phyloP scores from a whole-genome alignment of 2,888 invertebrate species.

The Dyspetes luteomarginatus region DNA sequence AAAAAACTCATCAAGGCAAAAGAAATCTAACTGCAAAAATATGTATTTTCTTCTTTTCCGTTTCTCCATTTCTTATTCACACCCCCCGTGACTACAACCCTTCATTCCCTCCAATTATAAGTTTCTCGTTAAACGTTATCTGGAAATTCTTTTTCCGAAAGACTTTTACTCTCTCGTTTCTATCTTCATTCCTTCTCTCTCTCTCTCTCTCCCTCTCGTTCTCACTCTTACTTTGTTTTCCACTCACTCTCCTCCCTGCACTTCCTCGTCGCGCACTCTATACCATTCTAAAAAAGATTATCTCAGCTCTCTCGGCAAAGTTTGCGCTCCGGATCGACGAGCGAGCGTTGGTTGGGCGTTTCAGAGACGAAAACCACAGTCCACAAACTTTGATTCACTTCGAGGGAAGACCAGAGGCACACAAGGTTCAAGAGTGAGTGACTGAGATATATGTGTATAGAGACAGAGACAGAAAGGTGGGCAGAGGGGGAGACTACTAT shows the following conservation, averaged over 20 bases:
- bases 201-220: constrained; percentile 1
- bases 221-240: constrained; percentile 11
- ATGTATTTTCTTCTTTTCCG: constrained; percentile 51
- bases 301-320: constrained; percentile 51
- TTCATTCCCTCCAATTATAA: constrained; percentile 60
- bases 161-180: neutral
- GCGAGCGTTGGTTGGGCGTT: constrained; percentile 26
- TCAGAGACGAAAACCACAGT: constrained; percentile 41
- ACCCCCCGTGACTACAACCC: constrained; percentile 16
- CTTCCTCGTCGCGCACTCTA: constrained; percentile 10
- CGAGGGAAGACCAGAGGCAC: constrained; percentile 14
- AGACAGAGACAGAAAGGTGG: no score
- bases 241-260: constrained; percentile 8
- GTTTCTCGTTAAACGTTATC: constrained; percentile 63
- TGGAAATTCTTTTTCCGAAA: constrained; percentile 4
- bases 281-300: constrained; percentile 59
- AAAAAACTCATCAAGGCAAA: constrained; percentile 51
- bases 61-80: neutral
- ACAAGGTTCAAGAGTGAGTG: constrained; percentile 17
- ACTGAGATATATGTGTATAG: neutral
- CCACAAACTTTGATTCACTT: constrained; percentile 62
- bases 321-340: constrained; percentile 51
- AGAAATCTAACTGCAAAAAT: constrained; percentile 57
- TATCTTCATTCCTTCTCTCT: neutral
- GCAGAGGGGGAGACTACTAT: no score